Conservation (phyloP, 1,140 invertebrate species). For the Papilio polytes region DNA sequence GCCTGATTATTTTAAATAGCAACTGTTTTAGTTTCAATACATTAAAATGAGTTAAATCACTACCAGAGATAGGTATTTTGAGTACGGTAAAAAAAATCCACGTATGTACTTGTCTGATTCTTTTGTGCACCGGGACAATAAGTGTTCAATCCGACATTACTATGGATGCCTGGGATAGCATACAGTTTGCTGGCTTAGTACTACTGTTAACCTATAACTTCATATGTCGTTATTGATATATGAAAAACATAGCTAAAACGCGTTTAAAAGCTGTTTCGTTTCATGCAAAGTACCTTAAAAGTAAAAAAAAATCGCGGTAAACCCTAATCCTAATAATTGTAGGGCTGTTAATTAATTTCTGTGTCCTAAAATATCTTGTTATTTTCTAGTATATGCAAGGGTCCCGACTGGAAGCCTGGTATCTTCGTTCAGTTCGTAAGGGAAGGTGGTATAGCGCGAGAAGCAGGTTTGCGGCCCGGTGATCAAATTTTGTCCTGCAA, state of each 20-base stretch:
- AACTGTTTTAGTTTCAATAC: neutral
- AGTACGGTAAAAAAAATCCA: too few species aligned
- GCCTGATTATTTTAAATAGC: neutral
- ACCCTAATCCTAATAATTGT: too few species aligned
- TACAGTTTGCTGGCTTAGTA: neutral
- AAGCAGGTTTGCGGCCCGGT: conserved; percentile 94
- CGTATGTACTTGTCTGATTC: neutral
- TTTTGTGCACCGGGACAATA: neutral
- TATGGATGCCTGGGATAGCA: neutral
- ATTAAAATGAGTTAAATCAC: neutral
- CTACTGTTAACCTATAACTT: neutral
- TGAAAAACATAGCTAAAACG: neutral
- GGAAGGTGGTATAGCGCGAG: conserved; percentile 93
- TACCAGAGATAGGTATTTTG: too few species aligned
- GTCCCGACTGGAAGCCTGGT: conserved; percentile 92
- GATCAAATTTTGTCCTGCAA: conserved; percentile 97
- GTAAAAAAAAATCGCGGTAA: too few species aligned
- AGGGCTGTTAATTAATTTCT: neutral
- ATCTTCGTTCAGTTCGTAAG: conserved; percentile 97
- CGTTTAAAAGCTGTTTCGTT: too few species aligned
- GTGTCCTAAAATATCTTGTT: neutral
- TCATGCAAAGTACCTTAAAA: too few species aligned
- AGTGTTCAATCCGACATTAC: neutral
- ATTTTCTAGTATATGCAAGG: conserved; percentile 90
- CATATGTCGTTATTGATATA: neutral